Evolutionary conservation across 2,888 invertebrate species (phyloP), one percentile per base, ranked within the genome.

Genomic region (Sminthurides aquaticus): DNA sequence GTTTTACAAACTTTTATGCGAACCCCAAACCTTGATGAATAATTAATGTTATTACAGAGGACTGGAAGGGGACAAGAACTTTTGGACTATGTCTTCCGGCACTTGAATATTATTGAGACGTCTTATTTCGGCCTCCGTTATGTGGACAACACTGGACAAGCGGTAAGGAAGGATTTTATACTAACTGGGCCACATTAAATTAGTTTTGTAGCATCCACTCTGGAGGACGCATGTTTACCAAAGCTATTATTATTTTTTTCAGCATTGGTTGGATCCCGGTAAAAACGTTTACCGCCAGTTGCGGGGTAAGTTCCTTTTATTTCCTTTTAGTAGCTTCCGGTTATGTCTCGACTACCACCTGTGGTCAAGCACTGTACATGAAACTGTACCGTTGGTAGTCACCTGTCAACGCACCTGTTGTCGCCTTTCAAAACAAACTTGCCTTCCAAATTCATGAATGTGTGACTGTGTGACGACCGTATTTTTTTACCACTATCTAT

Each of bases 71-170:
- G 96, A 22, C 94, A 96, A 79, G 89, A 89, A 73, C 81, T 97
- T 73, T 81, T 96, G 77, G 95, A 96, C 79, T 88, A 91, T 74
- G 93, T 95, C 60, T 95, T 91, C 80, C 86, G 89, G 75, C 91
- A 95, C 79, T 84, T 97, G 75, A 95, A 96, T 81, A 85, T 97
- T 66, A 82, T 95, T 78, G 96, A 97, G 81, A 95, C 95, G 60
- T 91, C 94, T 70, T 97, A 96, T 81, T 97, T 97, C 79, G 96
- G 97, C 60, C 85, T 97, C 58, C 86, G 96, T 71, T 97, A 89
- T 79, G 85, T 96, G 68, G 95, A 96, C 79, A 86, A 88, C 76
- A 90, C 91, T 76, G 93, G 90, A 78, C 96, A 96, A 84, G 90
- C 95, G 82, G 94, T 94, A 84, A 86, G 86, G 79, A 73, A 68